These are phyloP conservation scores for Carettochelys insculpta DNA, from an alignment of 2,113 vertebrate genomes.

Conservation along the genomic window DNA sequence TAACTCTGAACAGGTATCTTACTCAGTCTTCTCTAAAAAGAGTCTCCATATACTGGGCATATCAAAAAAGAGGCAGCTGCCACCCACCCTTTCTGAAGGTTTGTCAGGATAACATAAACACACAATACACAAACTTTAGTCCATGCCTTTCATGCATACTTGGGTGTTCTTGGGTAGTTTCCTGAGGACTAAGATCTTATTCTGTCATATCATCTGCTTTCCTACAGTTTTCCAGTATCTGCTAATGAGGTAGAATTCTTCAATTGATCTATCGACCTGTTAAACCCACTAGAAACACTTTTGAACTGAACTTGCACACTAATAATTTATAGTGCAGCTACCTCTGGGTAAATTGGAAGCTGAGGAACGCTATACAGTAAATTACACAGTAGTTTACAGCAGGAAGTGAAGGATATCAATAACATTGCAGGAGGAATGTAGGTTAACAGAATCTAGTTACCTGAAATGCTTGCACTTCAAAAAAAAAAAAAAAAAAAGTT, in stretches of 20 bases:
- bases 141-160: neutral
- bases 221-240: neutral
- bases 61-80: accelerated
- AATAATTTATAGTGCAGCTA: neutral
- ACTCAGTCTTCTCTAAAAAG: neutral
- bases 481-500: neutral
- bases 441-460: neutral
- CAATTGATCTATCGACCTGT: accelerated
- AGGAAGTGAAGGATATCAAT: neutral
- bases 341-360: accelerated
- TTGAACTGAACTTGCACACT: neutral
- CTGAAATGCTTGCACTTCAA: neutral
- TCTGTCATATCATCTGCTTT: neutral
- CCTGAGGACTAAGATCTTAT: neutral
- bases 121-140: neutral
- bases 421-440: neutral
- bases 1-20: neutral
- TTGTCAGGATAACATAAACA: neutral
- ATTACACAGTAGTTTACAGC: accelerated
- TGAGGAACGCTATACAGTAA: accelerated
- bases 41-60: neutral
- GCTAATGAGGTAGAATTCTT: neutral
- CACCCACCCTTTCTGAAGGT: accelerated
- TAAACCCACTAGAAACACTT: neutral
- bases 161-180: accelerated